Base-by-base conservation (phyloP, 1,140 invertebrate species). In the Drosophila neocordata region DNA sequence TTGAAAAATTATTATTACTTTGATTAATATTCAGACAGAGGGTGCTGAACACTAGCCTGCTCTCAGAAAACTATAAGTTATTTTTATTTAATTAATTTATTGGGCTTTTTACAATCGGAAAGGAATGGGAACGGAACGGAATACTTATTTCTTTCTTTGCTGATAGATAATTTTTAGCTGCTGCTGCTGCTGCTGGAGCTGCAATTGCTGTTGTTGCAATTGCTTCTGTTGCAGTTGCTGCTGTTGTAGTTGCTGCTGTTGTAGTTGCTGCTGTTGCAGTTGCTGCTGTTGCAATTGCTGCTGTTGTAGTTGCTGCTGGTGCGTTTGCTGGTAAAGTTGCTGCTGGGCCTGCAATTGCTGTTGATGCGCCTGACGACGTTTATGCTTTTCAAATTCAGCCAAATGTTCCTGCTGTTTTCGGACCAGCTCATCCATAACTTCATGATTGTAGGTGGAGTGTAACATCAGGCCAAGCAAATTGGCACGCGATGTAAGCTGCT, bases 401-500 rank as follows among this genome's bases (percentile, higher is more conserved):
- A 87, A 60, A 53, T 89, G 85, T 18, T 90, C 73, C 60, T 91
- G 82, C 59, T 92, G 88, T 27, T 90, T 87, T 27, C 91, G 73
- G 24, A 88, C 89, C 6, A 92, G 58, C 60, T 93, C 92, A 79
- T 96, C 96, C 94, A 97, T 96, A 1, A 97, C 93, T 82, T 98
- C 97, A 88, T 99, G 97, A 92, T 98, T 97, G 82, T 98, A 97
- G 0, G 97, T 98, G 0, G 97, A 98, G 91, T 99, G 98, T 11
- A 99, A 92, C 95, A 99, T 97, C 0, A 99, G 92, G 0, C 97
- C 97, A 2, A 99, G 92, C 0, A 99, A 96, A 13, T 98, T 98
- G 52, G 97, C 97, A 55, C 98, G 93, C 48, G 96, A 97, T 0
- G 96, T 95, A 95, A 99, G 97, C 64, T 96, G 95, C 4, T 95